A percentile compares a stretch with the other conserved stretches of the same genome.
Conservation (phyloP, 2,797 vertebrate species). For the Myotis findleyi region DNA sequence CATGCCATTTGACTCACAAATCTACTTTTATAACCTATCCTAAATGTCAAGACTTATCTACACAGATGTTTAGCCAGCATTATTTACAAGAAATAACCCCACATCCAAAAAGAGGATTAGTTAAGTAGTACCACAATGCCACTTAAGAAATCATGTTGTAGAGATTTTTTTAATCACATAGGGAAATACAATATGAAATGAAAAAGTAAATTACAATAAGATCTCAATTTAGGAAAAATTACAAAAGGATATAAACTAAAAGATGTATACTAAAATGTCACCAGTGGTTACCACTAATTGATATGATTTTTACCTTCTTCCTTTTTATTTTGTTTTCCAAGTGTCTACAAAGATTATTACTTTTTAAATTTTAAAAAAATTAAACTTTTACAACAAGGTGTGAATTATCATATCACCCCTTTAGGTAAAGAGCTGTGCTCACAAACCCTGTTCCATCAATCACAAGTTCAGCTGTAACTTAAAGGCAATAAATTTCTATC, state of each 20-base stretch:
- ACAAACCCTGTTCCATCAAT: neutral
- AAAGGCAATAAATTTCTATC: neutral
- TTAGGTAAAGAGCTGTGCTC: neutral
- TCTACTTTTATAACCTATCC: slow-evolving; percentile 14
- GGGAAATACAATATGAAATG: neutral
- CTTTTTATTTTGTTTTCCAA: slow-evolving; percentile 20
- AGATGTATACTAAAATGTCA: neutral
- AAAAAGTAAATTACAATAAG: slow-evolving; percentile 29
- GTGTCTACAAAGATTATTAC: neutral
- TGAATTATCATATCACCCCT: neutral
- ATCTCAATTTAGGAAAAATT: slow-evolving; percentile 29
- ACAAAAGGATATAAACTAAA: neutral
- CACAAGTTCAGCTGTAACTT: neutral
- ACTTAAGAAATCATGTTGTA: neutral
- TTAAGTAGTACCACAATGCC: neutral
- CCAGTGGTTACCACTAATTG: neutral
- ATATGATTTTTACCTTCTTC: neutral
- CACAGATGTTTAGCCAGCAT: neutral
- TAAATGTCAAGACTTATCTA: slow-evolving; percentile 21
- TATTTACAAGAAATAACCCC: slow-evolving; percentile 27
- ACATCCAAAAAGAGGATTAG: neutral
- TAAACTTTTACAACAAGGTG: neutral
- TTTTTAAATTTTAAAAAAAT: neutral
- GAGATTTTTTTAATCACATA: neutral
- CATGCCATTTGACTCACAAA: neutral